These are phyloP conservation scores for Oenanthe melanoleuca DNA, from an alignment of 2,113 vertebrate genomes.

Conservation along the genomic window DNA sequence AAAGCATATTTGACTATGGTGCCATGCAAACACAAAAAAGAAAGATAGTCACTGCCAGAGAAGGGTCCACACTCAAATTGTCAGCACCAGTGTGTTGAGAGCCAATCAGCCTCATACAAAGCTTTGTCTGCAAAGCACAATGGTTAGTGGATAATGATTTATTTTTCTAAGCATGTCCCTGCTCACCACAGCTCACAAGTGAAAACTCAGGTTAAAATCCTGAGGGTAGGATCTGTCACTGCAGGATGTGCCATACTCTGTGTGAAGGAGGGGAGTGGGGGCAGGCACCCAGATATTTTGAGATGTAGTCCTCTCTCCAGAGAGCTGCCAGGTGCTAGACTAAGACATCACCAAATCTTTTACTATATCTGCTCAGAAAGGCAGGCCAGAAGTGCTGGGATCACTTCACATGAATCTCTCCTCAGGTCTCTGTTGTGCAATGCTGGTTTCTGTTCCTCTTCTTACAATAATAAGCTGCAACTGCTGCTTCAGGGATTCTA, in stretches of 20 bases:
- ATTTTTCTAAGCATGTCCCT: not conserved
- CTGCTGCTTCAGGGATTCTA: slow-evolving; percentile 60
- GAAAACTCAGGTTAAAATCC: not conserved
- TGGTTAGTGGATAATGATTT: not conserved
- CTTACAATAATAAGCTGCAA: slow-evolving; percentile 11
- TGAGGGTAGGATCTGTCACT: not conserved
- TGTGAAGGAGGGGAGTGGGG: not conserved
- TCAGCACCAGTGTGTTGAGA: not conserved
- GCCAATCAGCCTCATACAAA: not conserved
- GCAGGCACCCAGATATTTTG: not conserved
- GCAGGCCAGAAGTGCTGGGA: not conserved
- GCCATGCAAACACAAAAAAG: not conserved
- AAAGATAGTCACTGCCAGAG: not conserved
- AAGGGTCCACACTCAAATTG: not conserved
- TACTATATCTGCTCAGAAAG: not conserved
- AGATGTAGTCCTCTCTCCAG: not conserved
- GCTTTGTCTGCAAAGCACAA: not conserved
- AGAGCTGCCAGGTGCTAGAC: not conserved
- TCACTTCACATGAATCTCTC: not conserved
- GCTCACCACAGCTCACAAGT: not conserved
- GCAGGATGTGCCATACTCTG: not conserved
- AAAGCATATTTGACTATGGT: not conserved
- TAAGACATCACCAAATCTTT: not conserved
- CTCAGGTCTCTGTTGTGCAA: slow-evolving; percentile 13
- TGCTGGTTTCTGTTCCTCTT: slow-evolving; percentile 47